Percentiles rank a stretch among this genome's conserved stretches.
Conservation (phyloP, 2,888 invertebrate genomes). For the Leucozona laternaria region DNA sequence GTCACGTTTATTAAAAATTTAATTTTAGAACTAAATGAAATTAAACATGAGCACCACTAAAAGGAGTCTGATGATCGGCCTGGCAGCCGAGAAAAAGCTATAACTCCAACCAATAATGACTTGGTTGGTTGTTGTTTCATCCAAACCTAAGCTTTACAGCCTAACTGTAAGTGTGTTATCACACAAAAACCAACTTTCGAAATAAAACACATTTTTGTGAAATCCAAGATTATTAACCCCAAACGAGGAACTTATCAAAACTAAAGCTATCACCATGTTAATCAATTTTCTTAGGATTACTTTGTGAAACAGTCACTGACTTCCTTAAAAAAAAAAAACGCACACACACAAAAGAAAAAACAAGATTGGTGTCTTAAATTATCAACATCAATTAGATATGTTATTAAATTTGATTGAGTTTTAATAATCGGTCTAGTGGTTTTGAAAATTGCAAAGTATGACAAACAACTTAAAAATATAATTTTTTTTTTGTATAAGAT, state of each 20-base stretch:
- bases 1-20: not conserved
- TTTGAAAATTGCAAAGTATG: conserved; percentile 40
- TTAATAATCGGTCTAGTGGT: conserved; percentile 43
- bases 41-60: too few relatives aligned
- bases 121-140: too few relatives aligned
- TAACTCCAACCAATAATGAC: too few relatives aligned
- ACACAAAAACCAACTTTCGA: too few relatives aligned
- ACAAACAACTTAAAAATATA: conserved; percentile 9
- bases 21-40: not conserved
- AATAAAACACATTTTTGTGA: not conserved
- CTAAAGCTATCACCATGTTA: conserved; percentile 1
- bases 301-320: conserved; percentile 21
- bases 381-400: conserved; percentile 37
- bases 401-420: conserved; percentile 38
- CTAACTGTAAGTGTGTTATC: too few relatives aligned
- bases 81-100: too few relatives aligned
- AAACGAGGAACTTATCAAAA: conserved; percentile 27
- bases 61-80: too few relatives aligned
- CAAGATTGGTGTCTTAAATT: conserved; percentile 26
- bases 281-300: conserved; percentile 1
- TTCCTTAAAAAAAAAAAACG: conserved; percentile 5
- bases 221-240: not conserved
- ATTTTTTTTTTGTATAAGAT: not conserved
- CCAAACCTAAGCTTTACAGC: too few relatives aligned
- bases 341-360: not conserved